These are phyloP conservation scores for Mallateleia sp. DNA, from an alignment of 2,888 invertebrate species.

Conservation along the genomic window DNA sequence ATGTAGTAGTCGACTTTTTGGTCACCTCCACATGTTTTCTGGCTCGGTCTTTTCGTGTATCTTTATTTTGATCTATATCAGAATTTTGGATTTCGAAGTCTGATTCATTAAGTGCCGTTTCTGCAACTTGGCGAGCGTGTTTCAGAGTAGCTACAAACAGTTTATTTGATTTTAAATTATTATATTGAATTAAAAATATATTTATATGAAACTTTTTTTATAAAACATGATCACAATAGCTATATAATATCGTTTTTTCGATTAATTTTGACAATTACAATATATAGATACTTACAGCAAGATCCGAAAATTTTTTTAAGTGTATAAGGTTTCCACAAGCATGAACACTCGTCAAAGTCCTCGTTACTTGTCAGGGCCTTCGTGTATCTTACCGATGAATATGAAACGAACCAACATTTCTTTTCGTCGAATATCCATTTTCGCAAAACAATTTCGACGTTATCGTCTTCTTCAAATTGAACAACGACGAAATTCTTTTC, in stretches of 20 bases:
- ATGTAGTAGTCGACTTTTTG: too few relatives aligned
- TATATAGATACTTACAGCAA: neutral
- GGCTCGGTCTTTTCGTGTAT: conserved; percentile 4
- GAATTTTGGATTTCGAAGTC: conserved; percentile 9
- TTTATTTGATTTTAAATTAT: too few relatives aligned
- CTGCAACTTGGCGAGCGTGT: neutral
- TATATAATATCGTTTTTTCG: too few relatives aligned
- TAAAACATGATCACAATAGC: too few relatives aligned
- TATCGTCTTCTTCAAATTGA: conserved; percentile 10
- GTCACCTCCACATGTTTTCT: too few relatives aligned
- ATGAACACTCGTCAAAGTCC: neutral
- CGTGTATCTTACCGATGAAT: neutral
- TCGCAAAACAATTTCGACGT: neutral
- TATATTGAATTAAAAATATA: too few relatives aligned
- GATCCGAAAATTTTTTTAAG: neutral
- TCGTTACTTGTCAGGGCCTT: neutral
- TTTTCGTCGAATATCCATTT: neutral
- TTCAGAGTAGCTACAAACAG: too few relatives aligned
- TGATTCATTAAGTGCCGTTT: conserved; percentile 6
- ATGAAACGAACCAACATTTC: conserved; percentile 4
- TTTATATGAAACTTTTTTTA: too few relatives aligned
- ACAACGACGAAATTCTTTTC: conserved; percentile 17
- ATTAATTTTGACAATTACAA: too few relatives aligned
- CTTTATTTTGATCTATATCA: conserved; percentile 6
- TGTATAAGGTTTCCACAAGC: neutral